Percentiles rank a stretch among this genome's conserved stretches.
Conservation (phyloP, 2,797 vertebrate species). For the Coregonus ussuriensis region DNA sequence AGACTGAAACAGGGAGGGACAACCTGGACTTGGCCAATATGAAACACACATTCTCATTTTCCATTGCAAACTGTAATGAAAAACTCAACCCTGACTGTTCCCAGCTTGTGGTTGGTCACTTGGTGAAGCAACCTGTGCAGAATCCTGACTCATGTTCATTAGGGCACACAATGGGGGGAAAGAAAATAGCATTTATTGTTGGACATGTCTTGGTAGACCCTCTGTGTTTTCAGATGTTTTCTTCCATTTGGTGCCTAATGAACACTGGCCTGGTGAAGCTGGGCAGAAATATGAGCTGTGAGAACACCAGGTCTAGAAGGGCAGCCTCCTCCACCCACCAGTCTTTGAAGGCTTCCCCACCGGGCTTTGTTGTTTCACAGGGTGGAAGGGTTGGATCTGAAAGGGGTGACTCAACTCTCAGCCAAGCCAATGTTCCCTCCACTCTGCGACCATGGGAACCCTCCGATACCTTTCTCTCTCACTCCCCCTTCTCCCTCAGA, state of each 20-base stretch:
- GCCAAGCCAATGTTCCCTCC: not conserved
- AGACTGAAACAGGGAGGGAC: not conserved
- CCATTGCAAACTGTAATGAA: not conserved
- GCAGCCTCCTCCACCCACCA: not conserved
- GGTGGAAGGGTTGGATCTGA: not conserved
- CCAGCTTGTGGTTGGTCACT: not conserved
- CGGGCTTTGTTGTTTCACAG: not conserved
- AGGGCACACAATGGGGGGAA: not conserved
- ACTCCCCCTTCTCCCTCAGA: not conserved
- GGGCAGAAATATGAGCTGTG: not conserved
- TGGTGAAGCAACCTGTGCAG: not conserved
- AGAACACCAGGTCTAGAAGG: not conserved
- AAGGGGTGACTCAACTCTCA: not conserved
- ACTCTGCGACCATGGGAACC: not conserved
- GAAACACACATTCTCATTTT: not conserved
- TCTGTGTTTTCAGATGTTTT: not conserved
- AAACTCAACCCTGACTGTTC: not conserved
- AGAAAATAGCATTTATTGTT: no score
- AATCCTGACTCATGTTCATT: not conserved
- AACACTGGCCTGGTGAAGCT: not conserved
- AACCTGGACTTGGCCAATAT: not conserved
- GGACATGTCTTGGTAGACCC: no score
- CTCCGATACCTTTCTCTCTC: not conserved
- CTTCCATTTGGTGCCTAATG: not conserved
- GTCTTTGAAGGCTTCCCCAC: not conserved